A percentile compares a stretch with the other conserved stretches of the same genome.
Evolutionary conservation across 2,888 invertebrate species (phyloP).

Genomic region (Eristalinus sepulchralis): DNA sequence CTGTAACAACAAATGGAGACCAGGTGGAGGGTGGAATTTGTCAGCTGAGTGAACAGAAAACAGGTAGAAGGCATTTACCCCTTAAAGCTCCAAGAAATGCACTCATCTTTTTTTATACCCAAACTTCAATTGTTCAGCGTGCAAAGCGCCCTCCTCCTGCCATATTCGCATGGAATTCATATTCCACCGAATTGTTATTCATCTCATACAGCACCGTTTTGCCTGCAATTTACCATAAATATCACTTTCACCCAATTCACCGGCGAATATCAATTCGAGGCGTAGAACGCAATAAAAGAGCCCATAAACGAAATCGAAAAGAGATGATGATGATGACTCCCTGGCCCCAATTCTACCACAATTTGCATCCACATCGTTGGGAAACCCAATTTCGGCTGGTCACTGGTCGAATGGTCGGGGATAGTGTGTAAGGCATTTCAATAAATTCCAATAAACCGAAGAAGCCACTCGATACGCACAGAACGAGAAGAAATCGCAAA

Average conservation of each 20-base stretch:
- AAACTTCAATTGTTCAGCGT: background rate
- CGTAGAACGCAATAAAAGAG: constrained; percentile 22
- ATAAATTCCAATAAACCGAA: constrained; percentile 35
- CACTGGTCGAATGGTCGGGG: background rate
- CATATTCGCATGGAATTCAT: constrained; percentile 13
- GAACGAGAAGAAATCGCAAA: background rate
- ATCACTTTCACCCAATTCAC: constrained; percentile 51
- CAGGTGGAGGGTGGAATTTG: too few species aligned
- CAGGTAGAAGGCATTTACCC: too few species aligned
- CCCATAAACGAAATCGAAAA: constrained; percentile 55
- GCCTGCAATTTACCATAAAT: constrained; percentile 44
- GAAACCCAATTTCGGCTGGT: background rate
- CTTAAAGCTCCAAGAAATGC: too few species aligned
- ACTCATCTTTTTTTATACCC: too few species aligned
- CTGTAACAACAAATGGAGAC: background rate
- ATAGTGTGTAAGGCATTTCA: constrained; percentile 27
- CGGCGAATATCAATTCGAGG: constrained; percentile 34
- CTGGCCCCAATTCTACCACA: background rate
- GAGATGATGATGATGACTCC: constrained; percentile 11
- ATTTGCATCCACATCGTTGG: background rate
- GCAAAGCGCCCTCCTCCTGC: background rate
- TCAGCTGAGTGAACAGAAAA: too few species aligned
- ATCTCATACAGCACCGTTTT: constrained; percentile 21
- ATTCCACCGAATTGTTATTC: constrained; percentile 24
- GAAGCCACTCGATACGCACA: background rate